These are phyloP conservation scores for Lithophane ornitopus DNA, from an alignment of 2,888 invertebrate species.

Conservation along the genomic window DNA sequence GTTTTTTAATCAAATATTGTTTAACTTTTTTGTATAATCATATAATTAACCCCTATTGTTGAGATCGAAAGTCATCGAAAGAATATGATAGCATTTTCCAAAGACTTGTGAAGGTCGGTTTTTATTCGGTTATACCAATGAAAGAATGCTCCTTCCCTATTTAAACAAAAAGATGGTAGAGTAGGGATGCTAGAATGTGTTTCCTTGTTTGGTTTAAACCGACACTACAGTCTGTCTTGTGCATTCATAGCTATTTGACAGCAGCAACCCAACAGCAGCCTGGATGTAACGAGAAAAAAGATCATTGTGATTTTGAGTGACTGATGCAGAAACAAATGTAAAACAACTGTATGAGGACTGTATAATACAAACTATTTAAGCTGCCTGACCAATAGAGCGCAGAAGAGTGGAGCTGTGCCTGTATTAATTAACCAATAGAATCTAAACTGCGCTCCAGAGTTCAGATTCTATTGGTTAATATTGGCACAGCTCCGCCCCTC, in stretches of 20 bases:
- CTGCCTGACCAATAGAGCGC: no score
- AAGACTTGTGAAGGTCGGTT: no score
- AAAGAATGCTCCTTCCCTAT: neutral
- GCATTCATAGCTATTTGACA: neutral
- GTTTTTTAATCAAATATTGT: conserved; percentile 33
- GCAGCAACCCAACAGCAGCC: neutral
- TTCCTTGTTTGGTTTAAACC: no score
- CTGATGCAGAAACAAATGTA: neutral
- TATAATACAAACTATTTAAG: neutral
- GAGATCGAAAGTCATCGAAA: neutral
- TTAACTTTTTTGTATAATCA: neutral
- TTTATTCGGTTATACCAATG: neutral
- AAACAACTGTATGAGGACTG: no score
- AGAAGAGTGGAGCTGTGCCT: no score
- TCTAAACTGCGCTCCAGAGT: no score
- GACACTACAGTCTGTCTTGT: neutral
- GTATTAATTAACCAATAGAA: no score
- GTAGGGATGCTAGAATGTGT: neutral
- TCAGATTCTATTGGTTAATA: no score
- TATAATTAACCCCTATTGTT: neutral
- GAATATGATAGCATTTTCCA: neutral
- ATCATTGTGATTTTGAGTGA: neutral
- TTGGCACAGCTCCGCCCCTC: no score
- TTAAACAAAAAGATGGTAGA: neutral
- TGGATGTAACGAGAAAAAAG: neutral